Conservation (phyloP, 2,888 invertebrate species). For the Acanthosepion pharaonis region DNA sequence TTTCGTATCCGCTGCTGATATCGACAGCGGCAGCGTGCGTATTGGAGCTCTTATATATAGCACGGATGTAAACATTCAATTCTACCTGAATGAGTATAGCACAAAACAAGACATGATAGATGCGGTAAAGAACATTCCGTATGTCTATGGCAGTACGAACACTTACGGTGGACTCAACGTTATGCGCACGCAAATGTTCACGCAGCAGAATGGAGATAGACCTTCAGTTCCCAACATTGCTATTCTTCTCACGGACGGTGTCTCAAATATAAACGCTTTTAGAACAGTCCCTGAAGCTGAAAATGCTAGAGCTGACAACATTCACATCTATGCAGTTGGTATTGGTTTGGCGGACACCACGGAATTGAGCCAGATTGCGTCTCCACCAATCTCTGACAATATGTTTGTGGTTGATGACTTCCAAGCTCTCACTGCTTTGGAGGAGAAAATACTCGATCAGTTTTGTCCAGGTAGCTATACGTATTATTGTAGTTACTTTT, state of each 20-base stretch:
- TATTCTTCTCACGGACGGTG: constrained; percentile 72
- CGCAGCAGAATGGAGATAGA: constrained; percentile 64
- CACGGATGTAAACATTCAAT: constrained; percentile 54
- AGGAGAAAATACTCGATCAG: constrained; percentile 57
- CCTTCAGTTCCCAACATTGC: constrained; percentile 63
- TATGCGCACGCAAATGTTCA: constrained; percentile 3
- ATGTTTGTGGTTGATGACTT: constrained; percentile 57
- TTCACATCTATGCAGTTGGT: constrained; percentile 57
- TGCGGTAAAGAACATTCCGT: constrained; percentile 62
- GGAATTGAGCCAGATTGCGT: constrained; percentile 64
- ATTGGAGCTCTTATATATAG: constrained; percentile 61
- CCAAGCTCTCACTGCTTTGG: constrained; percentile 53
- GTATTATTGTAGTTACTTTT: not conserved
- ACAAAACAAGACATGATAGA: constrained; percentile 57
- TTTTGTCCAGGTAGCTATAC: constrained; percentile 57
- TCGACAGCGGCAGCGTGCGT: constrained; percentile 58
- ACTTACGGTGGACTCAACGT: constrained; percentile 57
- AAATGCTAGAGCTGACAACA: constrained; percentile 51
- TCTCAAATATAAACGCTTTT: constrained; percentile 67
- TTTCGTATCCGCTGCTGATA: constrained; percentile 56
- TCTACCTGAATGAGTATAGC: constrained; percentile 55
- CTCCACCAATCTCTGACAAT: constrained; percentile 58
- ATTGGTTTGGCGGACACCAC: constrained; percentile 60
- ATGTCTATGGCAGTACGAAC: constrained; percentile 68
- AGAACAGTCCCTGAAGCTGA: constrained; percentile 65